Evolutionary conservation across 2,888 invertebrate genomes (phyloP).

Genomic region (Cosmia pyralina): DNA sequence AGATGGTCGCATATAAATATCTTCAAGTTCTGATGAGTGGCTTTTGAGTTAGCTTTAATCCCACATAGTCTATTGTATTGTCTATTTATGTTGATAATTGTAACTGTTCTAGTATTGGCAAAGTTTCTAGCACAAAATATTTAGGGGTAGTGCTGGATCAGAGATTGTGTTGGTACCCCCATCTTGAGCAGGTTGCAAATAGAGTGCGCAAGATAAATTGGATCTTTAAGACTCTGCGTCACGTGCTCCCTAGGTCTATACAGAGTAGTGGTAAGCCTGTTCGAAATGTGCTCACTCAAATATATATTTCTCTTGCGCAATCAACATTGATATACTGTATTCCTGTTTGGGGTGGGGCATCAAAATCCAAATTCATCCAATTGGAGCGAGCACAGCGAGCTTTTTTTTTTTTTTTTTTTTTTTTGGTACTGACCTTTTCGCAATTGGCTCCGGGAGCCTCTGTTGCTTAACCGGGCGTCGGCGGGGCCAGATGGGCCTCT

Average conservation of each 20-base stretch:
- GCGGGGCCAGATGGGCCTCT: too few relatives aligned
- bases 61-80: too few relatives aligned
- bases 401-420: too few relatives aligned
- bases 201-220: constrained; percentile 1
- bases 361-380: constrained; percentile 8
- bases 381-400: constrained; percentile 22
- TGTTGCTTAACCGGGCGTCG: too few relatives aligned
- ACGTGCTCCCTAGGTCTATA: not conserved
- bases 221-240: constrained; percentile 7
- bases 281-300: not conserved
- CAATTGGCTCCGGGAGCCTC: too few relatives aligned
- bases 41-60: too few relatives aligned
- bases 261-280: not conserved
- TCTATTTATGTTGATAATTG: too few relatives aligned
- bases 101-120: constrained; percentile 12
- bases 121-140: constrained; percentile 12
- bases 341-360: constrained; percentile 12
- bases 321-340: constrained; percentile 4
- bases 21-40: too few relatives aligned
- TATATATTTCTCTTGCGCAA: constrained; percentile 7
- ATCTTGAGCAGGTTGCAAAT: not conserved
- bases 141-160: constrained; percentile 8
- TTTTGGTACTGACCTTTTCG: too few relatives aligned
- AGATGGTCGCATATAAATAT: too few relatives aligned
- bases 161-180: not conserved